Evolutionary conservation across 35 echinoderm and acorn worm species (phyloP).

Genomic region (Nesometra sesokonis): DNA sequence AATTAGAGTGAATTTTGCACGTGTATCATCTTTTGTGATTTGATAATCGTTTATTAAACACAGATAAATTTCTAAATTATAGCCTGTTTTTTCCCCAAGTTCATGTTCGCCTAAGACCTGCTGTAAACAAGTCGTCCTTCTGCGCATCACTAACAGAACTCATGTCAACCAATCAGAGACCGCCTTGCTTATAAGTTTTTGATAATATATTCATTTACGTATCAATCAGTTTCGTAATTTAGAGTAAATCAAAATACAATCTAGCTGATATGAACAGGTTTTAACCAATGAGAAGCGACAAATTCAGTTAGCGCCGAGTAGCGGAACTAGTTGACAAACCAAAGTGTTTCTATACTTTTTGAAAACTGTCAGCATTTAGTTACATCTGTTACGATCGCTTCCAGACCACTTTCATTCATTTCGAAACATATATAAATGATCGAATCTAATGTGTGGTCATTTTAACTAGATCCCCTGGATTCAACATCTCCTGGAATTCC

Average conservation of each 20-base stretch:
- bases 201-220: neutral
- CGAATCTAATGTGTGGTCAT: neutral
- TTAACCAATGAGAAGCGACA: neutral
- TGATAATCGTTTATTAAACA: neutral
- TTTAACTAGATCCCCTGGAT: neutral
- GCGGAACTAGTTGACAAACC: neutral
- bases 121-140: neutral
- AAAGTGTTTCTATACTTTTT: neutral
- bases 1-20: neutral
- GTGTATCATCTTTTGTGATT: neutral
- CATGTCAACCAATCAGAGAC: neutral
- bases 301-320: neutral
- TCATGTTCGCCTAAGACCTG: neutral
- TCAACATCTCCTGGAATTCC: neutral
- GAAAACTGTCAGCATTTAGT: neutral
- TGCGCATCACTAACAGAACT: neutral
- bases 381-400: neutral
- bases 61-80: neutral
- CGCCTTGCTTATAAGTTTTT: neutral
- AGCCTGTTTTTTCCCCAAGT: neutral
- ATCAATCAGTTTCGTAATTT: neutral
- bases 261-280: neutral
- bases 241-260: neutral
- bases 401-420: neutral
- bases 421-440: neutral